Evolutionary conservation across 2,113 vertebrate species (phyloP), one percentile per base, ranked within the genome.

Genomic region (Marcusenius ussheri): DNA sequence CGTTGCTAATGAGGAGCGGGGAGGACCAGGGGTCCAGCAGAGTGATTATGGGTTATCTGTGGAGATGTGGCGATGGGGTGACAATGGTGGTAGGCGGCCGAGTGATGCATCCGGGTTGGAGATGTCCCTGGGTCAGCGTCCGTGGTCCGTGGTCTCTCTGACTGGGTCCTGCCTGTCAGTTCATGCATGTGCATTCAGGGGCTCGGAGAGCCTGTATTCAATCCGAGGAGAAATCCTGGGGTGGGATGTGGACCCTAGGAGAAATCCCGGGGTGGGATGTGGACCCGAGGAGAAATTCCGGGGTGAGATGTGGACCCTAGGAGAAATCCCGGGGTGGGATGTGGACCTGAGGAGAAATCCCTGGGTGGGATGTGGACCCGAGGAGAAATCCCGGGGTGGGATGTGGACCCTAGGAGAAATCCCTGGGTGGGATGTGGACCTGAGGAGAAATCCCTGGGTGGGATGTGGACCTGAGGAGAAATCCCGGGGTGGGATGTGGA

Each of bases 1-100:
- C 94, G 94, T 94, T 91, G 91, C 93, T 91, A 92, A 91, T 93
- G 91, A 94, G 93, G 80, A 89, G 92, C 89, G 91, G 89, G 89
- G 19, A 85, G 74, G 88, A 56, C 31, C n/a, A 42, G 53, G 56
- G 91, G 90, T 74, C 90, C 51, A 88, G 62, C 91, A 92, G 93
- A 90, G 93, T 90, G 92, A 94, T 93, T 11, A 91, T 89, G 50
- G 92, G 90, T 93, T 74, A 15, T 62, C 47, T 84, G 87, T 56
- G 58, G 90, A 83, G 39, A 90, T 35, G 74, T 31, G 89, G n/a
- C 15, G 27, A 47, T 80, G 89, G 92, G 77, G 88, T 86, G 80
- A 10, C 7, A 21, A 91, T 80, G 53, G 87, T 80, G 66, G 83
- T 87, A 53, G 24, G 70, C 90, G 62, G 13, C 47, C 13, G 53